A percentile compares a stretch with the other conserved stretches of the same genome.
phyloP scores from a whole-genome alignment of 1,140 invertebrate genomes.

The Oncopeltus fasciatus region DNA sequence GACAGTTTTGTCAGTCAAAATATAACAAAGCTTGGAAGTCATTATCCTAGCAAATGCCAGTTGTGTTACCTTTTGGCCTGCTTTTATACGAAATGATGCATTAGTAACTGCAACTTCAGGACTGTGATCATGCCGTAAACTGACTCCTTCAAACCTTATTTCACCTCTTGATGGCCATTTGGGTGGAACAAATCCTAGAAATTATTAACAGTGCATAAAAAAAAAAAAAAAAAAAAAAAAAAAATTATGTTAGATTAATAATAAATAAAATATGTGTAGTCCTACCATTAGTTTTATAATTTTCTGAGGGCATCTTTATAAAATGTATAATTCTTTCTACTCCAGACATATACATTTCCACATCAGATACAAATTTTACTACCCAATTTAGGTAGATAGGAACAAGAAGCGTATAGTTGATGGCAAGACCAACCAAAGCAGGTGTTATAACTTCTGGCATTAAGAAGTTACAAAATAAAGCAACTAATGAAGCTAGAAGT shows the following conservation, averaged over 20 bases:
- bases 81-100: conserved; percentile 43
- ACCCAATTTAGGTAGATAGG: conserved; percentile 71
- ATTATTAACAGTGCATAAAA: background rate
- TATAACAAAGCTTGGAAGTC: background rate
- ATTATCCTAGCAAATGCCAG: background rate
- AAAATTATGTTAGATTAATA: background rate
- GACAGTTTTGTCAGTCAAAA: background rate
- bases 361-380: conserved; percentile 60
- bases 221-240: background rate
- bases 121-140: conserved; percentile 45
- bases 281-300: conserved; percentile 30
- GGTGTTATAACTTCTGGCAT: conserved; percentile 39
- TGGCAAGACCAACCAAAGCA: conserved; percentile 52
- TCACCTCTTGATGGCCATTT: conserved; percentile 54
- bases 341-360: conserved; percentile 64
- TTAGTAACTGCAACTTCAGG: conserved; percentile 44
- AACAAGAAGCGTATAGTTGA: conserved; percentile 64
- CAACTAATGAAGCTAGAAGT: conserved; percentile 50
- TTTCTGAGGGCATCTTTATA: conserved; percentile 38
- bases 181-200: conserved; percentile 32
- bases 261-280: background rate
- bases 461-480: conserved; percentile 39
- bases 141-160: conserved; percentile 53
- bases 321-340: conserved; percentile 56
- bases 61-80: conserved; percentile 53